Percentiles rank a stretch among this genome's conserved stretches.
phyloP scores from a whole-genome alignment of 1,140 invertebrate species.

The Lucilia cuprina region DNA sequence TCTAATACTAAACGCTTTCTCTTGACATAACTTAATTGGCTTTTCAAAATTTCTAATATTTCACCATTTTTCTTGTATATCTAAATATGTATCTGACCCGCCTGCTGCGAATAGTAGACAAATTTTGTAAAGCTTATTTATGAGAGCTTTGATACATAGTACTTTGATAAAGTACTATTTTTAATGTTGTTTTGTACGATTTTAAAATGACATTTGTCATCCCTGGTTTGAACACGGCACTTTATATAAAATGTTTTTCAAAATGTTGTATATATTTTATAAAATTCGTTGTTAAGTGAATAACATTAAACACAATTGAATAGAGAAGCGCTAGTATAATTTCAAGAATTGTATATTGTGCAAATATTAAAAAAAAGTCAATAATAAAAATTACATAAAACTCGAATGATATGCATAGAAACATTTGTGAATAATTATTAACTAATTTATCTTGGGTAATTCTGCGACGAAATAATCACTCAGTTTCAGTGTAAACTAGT shows the following conservation, averaged over 20 bases:
- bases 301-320: not conserved
- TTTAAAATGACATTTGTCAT: not conserved
- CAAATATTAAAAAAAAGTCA: not conserved
- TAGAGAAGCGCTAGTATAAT: not conserved
- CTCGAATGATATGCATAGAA: not conserved
- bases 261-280: not conserved
- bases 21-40: too few species aligned
- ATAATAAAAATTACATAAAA: conserved; percentile 1
- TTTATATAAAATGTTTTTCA: not conserved
- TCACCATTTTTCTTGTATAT: too few species aligned
- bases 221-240: not conserved
- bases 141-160: too few species aligned
- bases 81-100: too few species aligned
- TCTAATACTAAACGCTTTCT: too few species aligned
- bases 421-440: not conserved
- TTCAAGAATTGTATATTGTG: not conserved
- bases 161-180: not conserved
- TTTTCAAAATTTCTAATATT: too few species aligned
- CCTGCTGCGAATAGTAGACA: too few species aligned
- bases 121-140: too few species aligned
- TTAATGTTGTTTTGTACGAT: not conserved
- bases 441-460: not conserved
- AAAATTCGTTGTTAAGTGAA: not conserved
- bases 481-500: conserved; percentile 30
- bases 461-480: not conserved